Evolutionary conservation across 2,113 vertebrate species (phyloP).

Genomic region (Cololabis saira): DNA sequence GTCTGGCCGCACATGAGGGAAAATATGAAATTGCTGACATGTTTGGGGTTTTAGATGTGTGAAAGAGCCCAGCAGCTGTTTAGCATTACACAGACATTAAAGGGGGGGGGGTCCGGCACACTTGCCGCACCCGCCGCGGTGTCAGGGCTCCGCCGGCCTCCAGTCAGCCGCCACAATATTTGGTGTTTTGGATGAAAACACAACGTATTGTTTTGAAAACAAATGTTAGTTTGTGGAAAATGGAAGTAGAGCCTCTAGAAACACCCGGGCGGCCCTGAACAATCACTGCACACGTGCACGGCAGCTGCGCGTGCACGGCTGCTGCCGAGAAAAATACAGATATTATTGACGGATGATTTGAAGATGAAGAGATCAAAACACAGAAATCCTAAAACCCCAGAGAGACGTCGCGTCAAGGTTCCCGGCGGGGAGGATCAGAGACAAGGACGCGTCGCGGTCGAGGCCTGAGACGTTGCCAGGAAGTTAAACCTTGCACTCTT

Average conservation of each 20-base stretch:
- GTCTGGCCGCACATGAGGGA: neutral
- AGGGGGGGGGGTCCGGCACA: slow-evolving; percentile 41
- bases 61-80: slow-evolving; percentile 53
- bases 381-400: too few relatives aligned
- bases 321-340: too few relatives aligned
- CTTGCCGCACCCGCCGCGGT: neutral
- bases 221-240: slow-evolving; percentile 52
- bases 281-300: too few relatives aligned
- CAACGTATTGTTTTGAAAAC: slow-evolving; percentile 65
- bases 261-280: neutral
- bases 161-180: slow-evolving; percentile 69
- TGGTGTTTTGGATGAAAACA: slow-evolving; percentile 74
- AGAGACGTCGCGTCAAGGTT: too few relatives aligned
- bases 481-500: too few relatives aligned
- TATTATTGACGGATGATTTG: too few relatives aligned
- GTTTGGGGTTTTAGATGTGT: slow-evolving; percentile 24
- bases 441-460: too few relatives aligned
- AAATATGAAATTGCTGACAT: slow-evolving; percentile 50
- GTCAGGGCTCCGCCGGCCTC: slow-evolving; percentile 13
- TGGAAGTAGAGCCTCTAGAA: slow-evolving; percentile 4
- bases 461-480: too few relatives aligned
- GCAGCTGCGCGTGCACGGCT: too few relatives aligned
- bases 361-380: too few relatives aligned
- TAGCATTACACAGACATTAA: slow-evolving; percentile 51
- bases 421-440: too few relatives aligned